A percentile compares a stretch with the other conserved stretches of the same genome.
Conservation (phyloP, 1,140 invertebrate species). For the Dinothrombium tinctorium region DNA sequence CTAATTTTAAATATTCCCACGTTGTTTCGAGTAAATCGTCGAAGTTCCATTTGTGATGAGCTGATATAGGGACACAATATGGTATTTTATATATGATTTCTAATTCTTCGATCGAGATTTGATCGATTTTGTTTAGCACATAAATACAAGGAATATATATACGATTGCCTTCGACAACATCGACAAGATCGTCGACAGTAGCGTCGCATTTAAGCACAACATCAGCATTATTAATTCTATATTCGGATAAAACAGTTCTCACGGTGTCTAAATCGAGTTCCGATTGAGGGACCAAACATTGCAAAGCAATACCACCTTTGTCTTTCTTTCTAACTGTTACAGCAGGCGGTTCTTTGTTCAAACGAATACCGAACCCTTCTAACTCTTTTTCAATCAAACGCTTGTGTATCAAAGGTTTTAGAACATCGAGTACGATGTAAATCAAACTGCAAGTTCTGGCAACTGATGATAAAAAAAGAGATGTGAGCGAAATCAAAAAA, state of each 20-base stretch:
- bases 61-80: constrained; percentile 95
- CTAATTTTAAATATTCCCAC: constrained; percentile 90
- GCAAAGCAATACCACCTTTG: constrained; percentile 87
- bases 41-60: constrained; percentile 99
- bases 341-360: constrained; percentile 92
- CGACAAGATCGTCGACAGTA: constrained; percentile 90
- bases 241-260: constrained; percentile 86
- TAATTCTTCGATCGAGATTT: constrained; percentile 47
- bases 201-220: constrained; percentile 82
- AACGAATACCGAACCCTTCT: constrained; percentile 88
- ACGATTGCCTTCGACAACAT: constrained; percentile 94
- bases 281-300: constrained; percentile 61
- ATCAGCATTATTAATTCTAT: constrained; percentile 96
- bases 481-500: constrained; percentile 13
- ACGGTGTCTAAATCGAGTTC: constrained; percentile 88
- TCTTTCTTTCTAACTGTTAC: constrained; percentile 91
- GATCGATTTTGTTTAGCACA: constrained; percentile 89
- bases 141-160: constrained; percentile 97
- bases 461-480: no score
- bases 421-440: constrained; percentile 90
- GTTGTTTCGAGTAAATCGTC: constrained; percentile 96
- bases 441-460: constrained; percentile 93
- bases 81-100: constrained; percentile 98
- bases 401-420: constrained; percentile 92
- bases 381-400: constrained; percentile 88